These are phyloP conservation scores for Antheraea assamensis DNA, from an alignment of 2,888 invertebrate genomes.

Conservation along the genomic window DNA sequence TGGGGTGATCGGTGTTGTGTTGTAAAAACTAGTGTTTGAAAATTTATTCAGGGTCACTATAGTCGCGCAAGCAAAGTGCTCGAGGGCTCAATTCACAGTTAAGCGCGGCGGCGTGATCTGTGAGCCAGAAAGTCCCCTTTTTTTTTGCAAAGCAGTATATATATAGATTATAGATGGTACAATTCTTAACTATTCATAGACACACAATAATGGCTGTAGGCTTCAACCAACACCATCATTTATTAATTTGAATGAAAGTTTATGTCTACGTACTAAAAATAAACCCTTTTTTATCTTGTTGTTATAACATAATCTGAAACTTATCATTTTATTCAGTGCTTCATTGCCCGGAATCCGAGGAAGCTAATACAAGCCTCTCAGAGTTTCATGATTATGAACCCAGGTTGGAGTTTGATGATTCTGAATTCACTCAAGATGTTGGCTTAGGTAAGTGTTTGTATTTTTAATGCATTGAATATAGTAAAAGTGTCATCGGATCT, in stretches of 20 bases:
- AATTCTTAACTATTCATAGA: too few relatives aligned
- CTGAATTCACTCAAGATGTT: conserved; percentile 89
- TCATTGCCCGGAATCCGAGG: conserved; percentile 83
- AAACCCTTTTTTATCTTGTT: not conserved
- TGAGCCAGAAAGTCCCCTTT: too few relatives aligned
- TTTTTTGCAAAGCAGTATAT: too few relatives aligned
- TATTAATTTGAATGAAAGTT: not conserved
- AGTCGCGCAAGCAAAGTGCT: too few relatives aligned
- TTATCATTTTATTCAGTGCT: conserved; percentile 51
- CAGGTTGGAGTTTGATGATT: conserved; percentile 97
- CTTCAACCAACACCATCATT: not conserved
- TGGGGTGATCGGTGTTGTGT: too few relatives aligned
- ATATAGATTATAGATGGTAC: too few relatives aligned
- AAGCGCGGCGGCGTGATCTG: too few relatives aligned
- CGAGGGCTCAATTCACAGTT: too few relatives aligned
- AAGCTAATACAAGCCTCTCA: conserved; percentile 92
- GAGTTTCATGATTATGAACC: conserved; percentile 97
- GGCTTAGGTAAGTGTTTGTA: conserved; percentile 83
- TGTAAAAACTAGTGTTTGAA: too few relatives aligned
- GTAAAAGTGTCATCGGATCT: too few relatives aligned
- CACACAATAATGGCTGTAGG: too few relatives aligned
- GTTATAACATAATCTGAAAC: not conserved
- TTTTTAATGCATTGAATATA: not conserved
- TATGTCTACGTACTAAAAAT: not conserved
- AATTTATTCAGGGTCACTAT: too few relatives aligned